Percentiles rank a stretch among this genome's conserved stretches.
These are phyloP conservation scores for Pinctada fucata DNA, from an alignment of 2,888 invertebrate genomes.

Conservation along the genomic window DNA sequence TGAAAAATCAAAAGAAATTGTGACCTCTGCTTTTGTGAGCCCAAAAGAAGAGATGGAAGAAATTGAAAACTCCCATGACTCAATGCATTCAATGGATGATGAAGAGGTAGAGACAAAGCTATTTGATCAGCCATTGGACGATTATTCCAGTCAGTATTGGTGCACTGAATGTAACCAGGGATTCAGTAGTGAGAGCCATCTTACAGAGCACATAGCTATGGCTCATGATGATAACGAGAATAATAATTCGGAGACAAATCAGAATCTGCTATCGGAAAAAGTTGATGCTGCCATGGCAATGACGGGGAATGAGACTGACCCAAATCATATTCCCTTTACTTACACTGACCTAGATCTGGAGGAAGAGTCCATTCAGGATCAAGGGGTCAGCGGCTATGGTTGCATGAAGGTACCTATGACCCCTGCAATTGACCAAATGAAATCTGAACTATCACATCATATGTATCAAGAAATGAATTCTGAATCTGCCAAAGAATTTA, in stretches of 20 bases:
- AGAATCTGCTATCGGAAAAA: background rate
- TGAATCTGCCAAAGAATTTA: background rate
- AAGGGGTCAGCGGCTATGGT: background rate
- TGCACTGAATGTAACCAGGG: constrained; percentile 67
- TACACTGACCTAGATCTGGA: background rate
- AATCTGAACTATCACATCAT: background rate
- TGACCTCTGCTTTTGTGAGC: background rate
- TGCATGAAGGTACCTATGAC: background rate
- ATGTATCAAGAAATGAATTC: background rate
- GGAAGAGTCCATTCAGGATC: background rate
- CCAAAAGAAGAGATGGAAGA: background rate
- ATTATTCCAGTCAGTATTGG: constrained; percentile 59
- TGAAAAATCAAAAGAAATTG: constrained; percentile 1
- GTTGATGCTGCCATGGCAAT: background rate
- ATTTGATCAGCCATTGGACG: constrained; percentile 30
- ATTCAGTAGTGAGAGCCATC: constrained; percentile 56
- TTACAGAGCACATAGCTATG: constrained; percentile 56
- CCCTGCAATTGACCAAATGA: background rate
- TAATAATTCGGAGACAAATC: background rate
- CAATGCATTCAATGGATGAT: background rate
- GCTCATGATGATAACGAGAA: constrained; percentile 50
- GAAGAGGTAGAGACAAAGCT: constrained; percentile 16
- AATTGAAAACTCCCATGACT: background rate
- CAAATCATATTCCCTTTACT: background rate
- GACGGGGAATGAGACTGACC: background rate